Percentiles rank a stretch among this genome's conserved stretches.
These are phyloP conservation scores for Heliopora coerulea DNA, from an alignment of 92 coral and sea anemone genomes.

Conservation along the genomic window DNA sequence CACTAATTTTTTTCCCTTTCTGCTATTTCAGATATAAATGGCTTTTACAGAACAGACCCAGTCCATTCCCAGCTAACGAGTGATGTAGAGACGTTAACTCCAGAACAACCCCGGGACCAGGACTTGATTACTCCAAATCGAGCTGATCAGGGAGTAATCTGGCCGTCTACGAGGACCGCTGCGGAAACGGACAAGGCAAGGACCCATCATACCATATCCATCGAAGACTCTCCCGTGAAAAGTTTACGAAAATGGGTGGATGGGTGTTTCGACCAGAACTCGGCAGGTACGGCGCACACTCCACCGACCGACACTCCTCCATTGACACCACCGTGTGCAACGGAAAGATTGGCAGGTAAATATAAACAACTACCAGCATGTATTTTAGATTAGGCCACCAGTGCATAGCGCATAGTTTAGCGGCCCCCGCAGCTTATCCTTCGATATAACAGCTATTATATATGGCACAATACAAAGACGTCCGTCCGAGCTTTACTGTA, in stretches of 20 bases:
- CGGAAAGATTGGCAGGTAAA: slow-evolving; percentile 32
- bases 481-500: too few species aligned
- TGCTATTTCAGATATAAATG: not conserved
- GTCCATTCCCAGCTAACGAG: slow-evolving; percentile 13
- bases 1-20: not conserved
- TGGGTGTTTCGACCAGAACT: slow-evolving; percentile 81
- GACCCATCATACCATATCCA: slow-evolving; percentile 31
- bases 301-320: slow-evolving; percentile 78
- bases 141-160: slow-evolving; percentile 13
- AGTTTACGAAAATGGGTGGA: slow-evolving; percentile 98
- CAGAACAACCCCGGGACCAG: not conserved
- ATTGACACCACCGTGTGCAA: slow-evolving; percentile 60
- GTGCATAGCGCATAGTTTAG: too few species aligned
- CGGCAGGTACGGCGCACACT: slow-evolving; percentile 42
- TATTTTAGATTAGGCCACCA: too few species aligned
- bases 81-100: slow-evolving; percentile 7
- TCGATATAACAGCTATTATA: too few species aligned
- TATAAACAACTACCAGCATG: not conserved
- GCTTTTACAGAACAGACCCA: not conserved
- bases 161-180: slow-evolving; percentile 20
- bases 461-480: too few species aligned
- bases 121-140: slow-evolving; percentile 23
- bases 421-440: too few species aligned
- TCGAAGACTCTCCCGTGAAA: slow-evolving; percentile 96
- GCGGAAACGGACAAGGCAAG: slow-evolving; percentile 28